Evolutionary conservation across 2,888 invertebrate genomes (phyloP), one percentile per base, ranked within the genome.

Genomic region (Dugesia japonica): DNA sequence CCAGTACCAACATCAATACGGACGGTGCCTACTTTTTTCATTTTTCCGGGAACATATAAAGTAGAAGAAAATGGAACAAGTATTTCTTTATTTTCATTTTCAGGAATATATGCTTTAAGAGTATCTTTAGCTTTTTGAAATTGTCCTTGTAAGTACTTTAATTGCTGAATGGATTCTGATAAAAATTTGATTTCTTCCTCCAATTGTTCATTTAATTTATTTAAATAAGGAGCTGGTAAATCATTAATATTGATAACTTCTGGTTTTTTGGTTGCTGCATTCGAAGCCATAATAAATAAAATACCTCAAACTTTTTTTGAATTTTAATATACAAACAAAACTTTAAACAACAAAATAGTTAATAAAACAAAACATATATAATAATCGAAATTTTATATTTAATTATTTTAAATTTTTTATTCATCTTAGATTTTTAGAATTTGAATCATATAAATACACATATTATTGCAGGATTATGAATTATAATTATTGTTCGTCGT

Each of bases 41-140:
- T 27, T 20, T 72, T 72, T n/a, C 72, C 72, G 20, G 72, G 72
- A 7, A 72, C 72, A 20, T 72, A 72, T 7, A 72, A 27, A 23
- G 72, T 72, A 4, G 72, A 27, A 17, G 72, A 28, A 15, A 72
- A 72, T n/a, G 72, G 72, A 4, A 72, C 72, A 28, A 72, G 72
- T 26, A 72, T 72, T 72, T 72, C 72, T 28, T 72, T 72, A 20
- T 72, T 27, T n/a, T 72, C 28, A 72, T 72, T 72, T 72, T 72
- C 72, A 17, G 27, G 28, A 28, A 28, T 23, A 31, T 28, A 72
- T 17, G 28, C n/a, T 72, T 72, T 72, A 15, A 72, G 72, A 4
- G 28, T 28, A n/a, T 72, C 28, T 28, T 72, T 72, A n/a, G 72
- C 27, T 27, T 72, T 28, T 28, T 28, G 28, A 72, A 72, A 72